Evolutionary conservation across 2,113 vertebrate species (phyloP), one percentile per base, ranked within the genome.

Genomic region (Nesoenas mayeri): DNA sequence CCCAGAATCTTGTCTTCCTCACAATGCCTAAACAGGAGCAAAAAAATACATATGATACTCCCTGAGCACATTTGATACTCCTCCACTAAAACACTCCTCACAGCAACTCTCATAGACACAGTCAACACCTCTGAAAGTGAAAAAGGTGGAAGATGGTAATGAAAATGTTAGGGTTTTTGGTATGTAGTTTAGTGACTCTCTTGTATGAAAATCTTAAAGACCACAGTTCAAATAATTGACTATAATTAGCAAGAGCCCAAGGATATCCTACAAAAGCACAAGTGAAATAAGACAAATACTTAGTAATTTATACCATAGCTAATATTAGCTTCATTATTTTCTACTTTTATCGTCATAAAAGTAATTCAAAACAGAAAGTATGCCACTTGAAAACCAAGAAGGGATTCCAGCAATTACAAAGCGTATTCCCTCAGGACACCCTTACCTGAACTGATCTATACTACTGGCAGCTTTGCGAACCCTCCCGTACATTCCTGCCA

Each of bases 401-500:
- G 57, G 64, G 24, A 22, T 66, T 53, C 5, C 79, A 75, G 28
- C 8, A 51, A 10, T 8, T 4, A 12, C 7, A 36, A 50, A 14
- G 8, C 0, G 2, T 2, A 6, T 2, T 73, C 9, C 34, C 56
- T 60, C 2, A 17, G 36, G 28, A 34, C 6, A 9, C 50, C 36
- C 97, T 97, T 88, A 99, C 99, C 99, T 99, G 61, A 99, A 99
- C 5, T 98, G 98, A 82, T 99, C 99, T 10, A 99, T 99, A 9
- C 98, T 99, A 65, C 98, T 99, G 57, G 99, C 99, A 70, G 99
- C 99, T 83, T 99, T 99, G 50, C 99, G 99, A 40, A 99, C 99
- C 93, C 97, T 98, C 3, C 99, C 99, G 4, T 99, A 99, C 96
- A 99, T 95, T 12, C 99, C 99, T 5, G 98, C 98, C 58, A 91